Conservation (phyloP, 2,888 invertebrate genomes). For the Tenthredo notha region DNA sequence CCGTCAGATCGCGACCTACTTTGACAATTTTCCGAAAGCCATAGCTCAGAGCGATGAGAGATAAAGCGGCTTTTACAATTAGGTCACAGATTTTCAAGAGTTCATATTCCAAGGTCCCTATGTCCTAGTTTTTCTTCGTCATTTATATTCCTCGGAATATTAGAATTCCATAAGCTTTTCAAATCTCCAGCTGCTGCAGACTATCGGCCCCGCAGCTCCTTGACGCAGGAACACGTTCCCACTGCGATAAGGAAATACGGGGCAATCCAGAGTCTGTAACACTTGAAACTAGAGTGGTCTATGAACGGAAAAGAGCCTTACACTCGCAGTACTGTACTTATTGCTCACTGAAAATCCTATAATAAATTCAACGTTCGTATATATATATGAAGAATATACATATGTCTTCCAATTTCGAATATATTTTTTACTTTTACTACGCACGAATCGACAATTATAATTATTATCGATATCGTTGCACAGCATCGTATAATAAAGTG, state of each 20-base stretch:
- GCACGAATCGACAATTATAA: conserved; percentile 3
- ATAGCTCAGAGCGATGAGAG: not conserved
- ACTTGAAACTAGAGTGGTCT: conserved; percentile 36
- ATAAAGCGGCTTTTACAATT: not conserved
- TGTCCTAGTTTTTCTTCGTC: conserved; percentile 4
- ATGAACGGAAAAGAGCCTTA: not conserved
- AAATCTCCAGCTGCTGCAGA: not conserved
- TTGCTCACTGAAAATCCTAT: not conserved
- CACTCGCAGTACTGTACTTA: not conserved
- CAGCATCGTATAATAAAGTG: not conserved
- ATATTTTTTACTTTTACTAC: not conserved
- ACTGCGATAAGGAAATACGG: not conserved
- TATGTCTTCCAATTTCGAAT: not conserved
- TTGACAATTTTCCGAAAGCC: conserved; percentile 26
- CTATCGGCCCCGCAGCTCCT: not conserved
- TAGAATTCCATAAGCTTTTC: not conserved
- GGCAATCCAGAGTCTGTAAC: not conserved
- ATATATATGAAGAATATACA: too few species aligned
- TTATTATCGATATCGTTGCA: conserved; percentile 22
- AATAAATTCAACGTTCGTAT: not conserved
- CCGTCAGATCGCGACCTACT: conserved; percentile 18
- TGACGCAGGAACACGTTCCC: not conserved
- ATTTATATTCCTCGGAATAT: conserved; percentile 16
- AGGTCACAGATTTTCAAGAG: conserved; percentile 36
- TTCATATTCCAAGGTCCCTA: not conserved